Evolutionary conservation across 2,113 vertebrate genomes (phyloP), one percentile per base, ranked within the genome.

Genomic region (Muntiacus reevesi): DNA sequence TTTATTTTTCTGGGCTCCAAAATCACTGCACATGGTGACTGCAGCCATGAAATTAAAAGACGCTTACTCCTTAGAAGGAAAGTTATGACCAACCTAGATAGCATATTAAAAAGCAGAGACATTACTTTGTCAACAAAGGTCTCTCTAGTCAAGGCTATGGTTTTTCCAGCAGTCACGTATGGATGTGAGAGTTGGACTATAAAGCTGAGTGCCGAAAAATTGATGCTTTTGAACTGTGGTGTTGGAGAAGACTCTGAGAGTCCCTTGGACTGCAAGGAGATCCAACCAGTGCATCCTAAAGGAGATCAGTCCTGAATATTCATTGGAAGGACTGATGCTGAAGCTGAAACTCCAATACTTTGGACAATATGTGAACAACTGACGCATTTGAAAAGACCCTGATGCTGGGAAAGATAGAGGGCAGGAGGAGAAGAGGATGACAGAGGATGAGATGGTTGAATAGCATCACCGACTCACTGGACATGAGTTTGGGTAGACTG

Each of bases 171-270:
- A 3, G 60, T 62, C 60, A 7, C 16, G 6, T 62, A 62, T 62
- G 59, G 28, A 62, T 33, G 28, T 62, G 60, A 62, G 6, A 62
- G 60, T 62, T 33, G 28, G 28, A 33, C 60, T 62, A 7, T 1
- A 30, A 62, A 30, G 28, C 14, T 64, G 30, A 64, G 2, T 0
- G 0, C 14, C 1, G 3, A 33, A 16, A 30, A 64, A 64, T 17
- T 64, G 60, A 16, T 33, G 30, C 60, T 64, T 64, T 64, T 64
- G 14, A 33, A 64, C 30, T 33, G 30, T 64, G 60, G 60, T 64
- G 7, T 4, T 64, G 14, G 30, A 64, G 1, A 64, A 64, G 60
- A 64, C 30, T 62, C 60, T 64, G 60, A 64, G 60, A 64, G 60
- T 30, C 60, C 30, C 30, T 16, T 33, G 1, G 7, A 33, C 30